A percentile compares a stretch with the other conserved stretches of the same genome.
Evolutionary conservation across 2,113 vertebrate species (phyloP).

Genomic region (Oryzias javanicus): DNA sequence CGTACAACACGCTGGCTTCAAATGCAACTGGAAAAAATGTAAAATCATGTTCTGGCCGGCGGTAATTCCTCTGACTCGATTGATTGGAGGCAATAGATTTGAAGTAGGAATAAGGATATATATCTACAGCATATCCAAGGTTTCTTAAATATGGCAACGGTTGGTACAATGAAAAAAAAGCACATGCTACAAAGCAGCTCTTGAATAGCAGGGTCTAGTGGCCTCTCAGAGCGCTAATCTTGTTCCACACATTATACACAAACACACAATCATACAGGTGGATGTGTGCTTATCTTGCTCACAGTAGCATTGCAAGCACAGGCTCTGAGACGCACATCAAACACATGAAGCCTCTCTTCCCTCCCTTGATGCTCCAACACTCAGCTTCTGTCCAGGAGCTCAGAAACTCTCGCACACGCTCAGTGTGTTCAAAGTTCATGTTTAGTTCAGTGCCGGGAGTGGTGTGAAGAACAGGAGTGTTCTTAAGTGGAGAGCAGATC

Average conservation of each 20-base stretch:
- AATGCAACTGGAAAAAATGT: slow-evolving; percentile 10
- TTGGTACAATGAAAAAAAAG: slow-evolving; percentile 3
- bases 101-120: no score
- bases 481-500: slow-evolving; percentile 9
- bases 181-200: slow-evolving; percentile 1
- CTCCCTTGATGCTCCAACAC: slow-evolving; percentile 28
- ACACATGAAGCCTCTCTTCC: slow-evolving; percentile 15
- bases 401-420: slow-evolving; percentile 34
- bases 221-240: slow-evolving; percentile 1
- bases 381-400: slow-evolving; percentile 5
- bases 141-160: slow-evolving; percentile 5
- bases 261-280: not conserved
- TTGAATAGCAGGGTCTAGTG: slow-evolving; percentile 5
- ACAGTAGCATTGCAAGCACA: slow-evolving; percentile 10
- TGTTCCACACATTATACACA: not conserved
- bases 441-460: slow-evolving; percentile 46
- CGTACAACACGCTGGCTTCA: slow-evolving; percentile 1
- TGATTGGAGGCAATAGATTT: slow-evolving; percentile 15
- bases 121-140: not conserved
- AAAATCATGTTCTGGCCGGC: no score
- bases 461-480: slow-evolving; percentile 13
- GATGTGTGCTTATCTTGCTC: not conserved
- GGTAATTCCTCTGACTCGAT: not conserved
- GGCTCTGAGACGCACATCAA: slow-evolving; percentile 15
- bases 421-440: slow-evolving; percentile 44